Conservation (phyloP, 2,888 invertebrate species). For the Pteria penguin region DNA sequence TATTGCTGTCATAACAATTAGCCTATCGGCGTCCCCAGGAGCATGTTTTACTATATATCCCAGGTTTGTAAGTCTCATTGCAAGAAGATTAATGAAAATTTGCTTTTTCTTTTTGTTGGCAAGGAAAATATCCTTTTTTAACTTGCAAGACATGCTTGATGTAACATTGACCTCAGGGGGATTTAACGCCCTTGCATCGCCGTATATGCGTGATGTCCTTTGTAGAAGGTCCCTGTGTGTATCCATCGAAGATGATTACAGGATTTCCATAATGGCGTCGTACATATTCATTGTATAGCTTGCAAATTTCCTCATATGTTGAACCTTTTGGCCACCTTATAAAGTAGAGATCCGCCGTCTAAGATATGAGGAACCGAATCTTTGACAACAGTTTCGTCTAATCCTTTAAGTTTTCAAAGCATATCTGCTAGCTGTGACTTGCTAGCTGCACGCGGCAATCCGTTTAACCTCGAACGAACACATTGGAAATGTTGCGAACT, state of each 20-base stretch:
- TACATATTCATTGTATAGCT: neutral
- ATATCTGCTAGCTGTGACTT: slow-evolving; percentile 52
- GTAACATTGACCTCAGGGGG: slow-evolving; percentile 47
- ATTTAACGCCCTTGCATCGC: slow-evolving; percentile 40
- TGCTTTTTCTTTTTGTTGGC: slow-evolving; percentile 57
- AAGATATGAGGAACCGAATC: slow-evolving; percentile 38
- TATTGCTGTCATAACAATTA: slow-evolving; percentile 32
- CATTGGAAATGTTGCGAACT: too few relatives aligned
- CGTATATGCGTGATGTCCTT: slow-evolving; percentile 59
- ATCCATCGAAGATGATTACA: slow-evolving; percentile 60
- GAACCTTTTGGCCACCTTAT: slow-evolving; percentile 26
- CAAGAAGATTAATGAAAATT: slow-evolving; percentile 25
- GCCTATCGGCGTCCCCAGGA: slow-evolving; percentile 28
- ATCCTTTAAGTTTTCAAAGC: slow-evolving; percentile 29
- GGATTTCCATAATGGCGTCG: neutral
- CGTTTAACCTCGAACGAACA: too few relatives aligned
- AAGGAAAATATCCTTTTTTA: slow-evolving; percentile 57
- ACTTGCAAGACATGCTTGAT: slow-evolving; percentile 42
- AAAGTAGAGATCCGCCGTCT: slow-evolving; percentile 51
- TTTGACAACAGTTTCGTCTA: neutral
- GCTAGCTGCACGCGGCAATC: slow-evolving; percentile 26
- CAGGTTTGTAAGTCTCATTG: neutral
- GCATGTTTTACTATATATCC: slow-evolving; percentile 18
- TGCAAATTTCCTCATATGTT: neutral
- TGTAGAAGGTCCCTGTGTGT: slow-evolving; percentile 48